Percentiles rank a stretch among this genome's conserved stretches.
phyloP scores from a whole-genome alignment of 2,888 invertebrate species.

The Drosophila peninsularis region DNA sequence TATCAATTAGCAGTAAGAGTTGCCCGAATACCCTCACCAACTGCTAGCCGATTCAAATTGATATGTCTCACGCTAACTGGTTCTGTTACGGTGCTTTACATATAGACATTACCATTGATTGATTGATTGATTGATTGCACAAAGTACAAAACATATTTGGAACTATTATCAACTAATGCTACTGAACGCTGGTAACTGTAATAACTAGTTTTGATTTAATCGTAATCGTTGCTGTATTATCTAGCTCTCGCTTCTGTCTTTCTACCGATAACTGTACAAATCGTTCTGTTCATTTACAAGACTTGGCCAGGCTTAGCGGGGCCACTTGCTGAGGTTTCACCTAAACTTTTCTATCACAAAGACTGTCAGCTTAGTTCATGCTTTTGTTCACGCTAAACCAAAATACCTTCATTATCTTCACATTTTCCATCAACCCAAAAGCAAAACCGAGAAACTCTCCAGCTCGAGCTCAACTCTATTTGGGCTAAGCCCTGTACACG shows the following conservation, averaged over 20 bases:
- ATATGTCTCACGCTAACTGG: slow-evolving; percentile 57
- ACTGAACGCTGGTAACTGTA: slow-evolving; percentile 39
- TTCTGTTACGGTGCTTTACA: slow-evolving; percentile 66
- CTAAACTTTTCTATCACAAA: slow-evolving; percentile 3
- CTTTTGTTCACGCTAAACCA: slow-evolving; percentile 27
- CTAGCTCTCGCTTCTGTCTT: slow-evolving; percentile 29
- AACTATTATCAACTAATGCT: slow-evolving; percentile 42
- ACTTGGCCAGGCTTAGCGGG: slow-evolving; percentile 31
- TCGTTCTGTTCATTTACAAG: slow-evolving; percentile 5
- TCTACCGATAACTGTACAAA: neutral
- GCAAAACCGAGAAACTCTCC: slow-evolving; percentile 5
- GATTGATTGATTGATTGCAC: slow-evolving; percentile 39
- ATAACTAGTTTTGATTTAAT: slow-evolving; percentile 29
- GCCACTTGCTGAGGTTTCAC: slow-evolving; percentile 28
- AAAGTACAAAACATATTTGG: slow-evolving; percentile 41
- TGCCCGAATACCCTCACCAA: slow-evolving; percentile 46
- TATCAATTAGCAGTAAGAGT: slow-evolving; percentile 50
- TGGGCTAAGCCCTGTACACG: slow-evolving; percentile 16
- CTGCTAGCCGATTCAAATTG: slow-evolving; percentile 50
- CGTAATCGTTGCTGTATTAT: slow-evolving; percentile 36
- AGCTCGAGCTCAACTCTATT: slow-evolving; percentile 15
- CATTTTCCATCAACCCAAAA: slow-evolving; percentile 19
- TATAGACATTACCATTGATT: slow-evolving; percentile 50
- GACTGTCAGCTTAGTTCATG: slow-evolving; percentile 28
- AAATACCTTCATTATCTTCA: slow-evolving; percentile 31